Percentiles rank a stretch among this genome's conserved stretches.
phyloP scores from a whole-genome alignment of 2,797 vertebrate genomes.

The Sorex maritimensis region DNA sequence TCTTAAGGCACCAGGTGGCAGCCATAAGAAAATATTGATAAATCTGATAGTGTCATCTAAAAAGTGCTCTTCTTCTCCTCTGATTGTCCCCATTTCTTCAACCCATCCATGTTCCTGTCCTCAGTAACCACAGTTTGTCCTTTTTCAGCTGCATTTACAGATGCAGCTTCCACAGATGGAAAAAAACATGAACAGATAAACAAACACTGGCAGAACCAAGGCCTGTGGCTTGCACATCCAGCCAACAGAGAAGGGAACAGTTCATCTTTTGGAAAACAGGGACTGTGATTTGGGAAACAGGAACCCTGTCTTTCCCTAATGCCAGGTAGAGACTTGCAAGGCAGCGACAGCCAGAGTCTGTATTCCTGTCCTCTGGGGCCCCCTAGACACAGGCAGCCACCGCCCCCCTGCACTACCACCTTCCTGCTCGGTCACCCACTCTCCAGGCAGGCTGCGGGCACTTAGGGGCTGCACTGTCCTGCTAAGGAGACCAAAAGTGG shows the following conservation, averaged over 20 bases:
- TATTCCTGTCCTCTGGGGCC: background rate
- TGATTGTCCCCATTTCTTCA: background rate
- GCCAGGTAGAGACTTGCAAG: no score
- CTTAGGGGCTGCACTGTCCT: conserved; percentile 27
- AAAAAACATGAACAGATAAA: conserved; percentile 26
- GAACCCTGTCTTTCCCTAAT: background rate
- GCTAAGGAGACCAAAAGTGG: background rate
- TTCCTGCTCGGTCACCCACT: background rate
- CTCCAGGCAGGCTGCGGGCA: background rate
- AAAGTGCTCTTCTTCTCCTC: conserved; percentile 17
- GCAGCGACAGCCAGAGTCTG: background rate
- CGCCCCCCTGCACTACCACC: background rate
- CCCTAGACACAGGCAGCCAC: background rate
- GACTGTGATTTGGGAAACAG: no score
- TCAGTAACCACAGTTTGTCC: background rate
- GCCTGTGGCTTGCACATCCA: no score
- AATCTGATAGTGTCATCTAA: conserved; percentile 30
- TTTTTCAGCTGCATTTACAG: conserved; percentile 27
- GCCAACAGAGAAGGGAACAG: no score
- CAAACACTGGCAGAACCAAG: background rate
- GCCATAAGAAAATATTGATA: conserved; percentile 57
- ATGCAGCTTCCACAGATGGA: conserved; percentile 30
- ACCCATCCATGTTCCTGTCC: background rate
- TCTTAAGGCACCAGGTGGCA: conserved; percentile 50
- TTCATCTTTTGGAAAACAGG: no score